phyloP scores from a whole-genome alignment of 2,113 vertebrate species.

The Percina caprodes region DNA sequence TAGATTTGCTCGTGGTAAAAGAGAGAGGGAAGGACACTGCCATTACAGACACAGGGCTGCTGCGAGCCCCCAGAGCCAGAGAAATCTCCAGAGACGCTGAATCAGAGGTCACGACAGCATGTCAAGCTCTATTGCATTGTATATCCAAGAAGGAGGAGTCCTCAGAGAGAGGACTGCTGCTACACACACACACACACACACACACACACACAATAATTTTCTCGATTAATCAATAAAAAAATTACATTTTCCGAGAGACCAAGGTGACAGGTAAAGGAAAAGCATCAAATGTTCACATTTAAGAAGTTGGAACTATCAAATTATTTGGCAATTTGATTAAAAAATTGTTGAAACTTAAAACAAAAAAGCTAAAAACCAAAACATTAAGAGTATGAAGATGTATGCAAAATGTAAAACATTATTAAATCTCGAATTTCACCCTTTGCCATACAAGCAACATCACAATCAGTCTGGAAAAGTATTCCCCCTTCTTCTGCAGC shows the following conservation, averaged over 20 bases:
- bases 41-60: slow-evolving; percentile 33
- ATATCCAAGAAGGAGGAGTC: slow-evolving; percentile 33
- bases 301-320: no score
- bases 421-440: no score
- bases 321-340: no score
- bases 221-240: neutral
- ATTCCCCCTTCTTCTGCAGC: no score
- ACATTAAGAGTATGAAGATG: no score
- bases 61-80: neutral
- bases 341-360: no score
- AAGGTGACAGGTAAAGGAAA: neutral
- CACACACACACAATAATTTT: neutral
- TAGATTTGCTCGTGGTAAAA: slow-evolving; percentile 10
- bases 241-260: neutral
- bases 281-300: no score
- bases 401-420: no score
- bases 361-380: no score
- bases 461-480: no score
- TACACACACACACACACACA: slow-evolving; percentile 16
- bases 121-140: slow-evolving; percentile 32
- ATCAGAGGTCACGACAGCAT: slow-evolving; percentile 41
- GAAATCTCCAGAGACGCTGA: slow-evolving; percentile 24
- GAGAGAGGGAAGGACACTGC: neutral
- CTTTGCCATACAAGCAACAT: no score
- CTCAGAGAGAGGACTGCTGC: slow-evolving; percentile 39